Conservation (phyloP, 2,888 invertebrate genomes). For the Brenthis daphne region DNA sequence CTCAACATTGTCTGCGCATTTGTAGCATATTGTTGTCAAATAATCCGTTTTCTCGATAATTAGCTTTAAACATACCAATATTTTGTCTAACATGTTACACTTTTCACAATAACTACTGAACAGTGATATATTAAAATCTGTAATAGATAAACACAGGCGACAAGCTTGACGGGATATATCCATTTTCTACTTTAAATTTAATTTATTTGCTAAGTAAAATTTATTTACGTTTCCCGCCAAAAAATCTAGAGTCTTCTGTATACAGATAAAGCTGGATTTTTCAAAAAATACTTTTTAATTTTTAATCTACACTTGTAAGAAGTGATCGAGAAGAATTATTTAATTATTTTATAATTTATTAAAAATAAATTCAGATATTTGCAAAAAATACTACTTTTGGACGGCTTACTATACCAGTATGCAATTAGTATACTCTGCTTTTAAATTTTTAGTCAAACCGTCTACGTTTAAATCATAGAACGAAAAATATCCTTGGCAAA, state of each 20-base stretch:
- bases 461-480: conserved; percentile 28
- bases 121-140: conserved; percentile 68
- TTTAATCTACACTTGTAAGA: conserved; percentile 33
- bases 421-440: conserved; percentile 58
- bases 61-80: conserved; percentile 63
- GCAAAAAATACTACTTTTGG: conserved; percentile 68
- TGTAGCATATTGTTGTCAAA: conserved; percentile 66
- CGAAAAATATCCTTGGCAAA: conserved; percentile 22
- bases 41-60: conserved; percentile 62
- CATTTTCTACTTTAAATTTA: conserved; percentile 50
- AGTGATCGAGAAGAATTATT: conserved; percentile 23
- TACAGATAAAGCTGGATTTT: conserved; percentile 39
- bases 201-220: conserved; percentile 27
- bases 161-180: conserved; percentile 62
- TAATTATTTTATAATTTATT: conserved; percentile 4
- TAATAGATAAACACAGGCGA: conserved; percentile 65
- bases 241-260: conserved; percentile 27
- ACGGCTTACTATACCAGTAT: conserved; percentile 65
- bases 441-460: conserved; percentile 42
- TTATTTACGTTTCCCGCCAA: conserved; percentile 46
- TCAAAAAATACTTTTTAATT: conserved; percentile 35
- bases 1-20: conserved; percentile 67
- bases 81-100: conserved; percentile 64
- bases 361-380: conserved; percentile 35
- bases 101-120: conserved; percentile 61